A percentile compares a stretch with the other conserved stretches of the same genome.
These are phyloP conservation scores for Uromys caudimaculatus DNA, from an alignment of 2,797 vertebrate species.

Conservation along the genomic window DNA sequence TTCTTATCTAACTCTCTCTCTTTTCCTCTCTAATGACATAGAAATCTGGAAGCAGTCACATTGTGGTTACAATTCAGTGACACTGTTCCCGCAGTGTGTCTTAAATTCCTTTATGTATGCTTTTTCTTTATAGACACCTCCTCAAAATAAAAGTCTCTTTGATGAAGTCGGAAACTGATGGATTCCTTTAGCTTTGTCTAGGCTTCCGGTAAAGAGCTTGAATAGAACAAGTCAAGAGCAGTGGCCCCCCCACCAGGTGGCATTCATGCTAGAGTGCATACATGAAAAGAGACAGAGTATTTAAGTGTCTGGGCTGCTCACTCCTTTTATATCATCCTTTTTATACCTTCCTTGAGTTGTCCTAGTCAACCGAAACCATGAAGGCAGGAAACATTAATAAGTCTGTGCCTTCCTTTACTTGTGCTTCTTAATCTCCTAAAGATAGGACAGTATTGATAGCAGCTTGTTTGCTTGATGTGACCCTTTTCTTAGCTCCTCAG, in stretches of 20 bases:
- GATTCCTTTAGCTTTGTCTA: neutral
- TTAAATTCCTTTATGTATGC: neutral
- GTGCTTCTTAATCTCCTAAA: neutral
- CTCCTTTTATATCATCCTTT: no score
- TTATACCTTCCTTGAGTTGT: neutral
- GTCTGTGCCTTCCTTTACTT: neutral
- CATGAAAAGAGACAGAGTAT: neutral
- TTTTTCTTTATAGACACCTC: neutral
- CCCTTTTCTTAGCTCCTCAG: neutral
- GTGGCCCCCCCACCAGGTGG: neutral
- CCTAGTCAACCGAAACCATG: neutral
- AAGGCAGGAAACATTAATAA: neutral
- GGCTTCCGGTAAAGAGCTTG: neutral
- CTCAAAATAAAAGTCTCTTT: neutral
- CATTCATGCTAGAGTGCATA: neutral
- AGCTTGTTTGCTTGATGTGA: constrained; percentile 21
- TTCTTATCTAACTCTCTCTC: neutral
- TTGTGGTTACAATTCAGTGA: neutral
- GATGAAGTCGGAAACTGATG: neutral
- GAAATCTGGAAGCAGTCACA: neutral
- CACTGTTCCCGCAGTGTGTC: neutral
- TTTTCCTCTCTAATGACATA: neutral
- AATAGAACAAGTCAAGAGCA: constrained; percentile 6
- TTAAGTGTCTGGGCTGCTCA: neutral
- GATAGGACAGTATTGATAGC: neutral